Conservation (phyloP, 2,797 vertebrate genomes). For the Cuniculus paca region DNA sequence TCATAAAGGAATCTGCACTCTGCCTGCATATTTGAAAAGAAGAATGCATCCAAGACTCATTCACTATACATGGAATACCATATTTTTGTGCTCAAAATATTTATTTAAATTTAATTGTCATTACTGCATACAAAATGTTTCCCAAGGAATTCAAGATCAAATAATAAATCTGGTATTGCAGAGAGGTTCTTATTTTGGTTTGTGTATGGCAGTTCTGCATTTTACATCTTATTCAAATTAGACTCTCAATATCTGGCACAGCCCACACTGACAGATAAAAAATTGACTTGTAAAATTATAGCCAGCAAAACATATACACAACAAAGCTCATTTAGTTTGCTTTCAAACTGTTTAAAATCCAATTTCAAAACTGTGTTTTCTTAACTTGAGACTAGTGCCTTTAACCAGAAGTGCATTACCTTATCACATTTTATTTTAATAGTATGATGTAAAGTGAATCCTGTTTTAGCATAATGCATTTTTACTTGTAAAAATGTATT, state of each 20-base stretch:
- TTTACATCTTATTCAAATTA: constrained; percentile 75
- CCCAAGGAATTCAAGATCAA: constrained; percentile 23
- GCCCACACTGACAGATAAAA: constrained; percentile 59
- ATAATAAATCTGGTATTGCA: constrained; percentile 29
- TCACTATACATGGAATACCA: not conserved
- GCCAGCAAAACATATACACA: constrained; percentile 37
- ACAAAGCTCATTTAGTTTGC: constrained; percentile 75
- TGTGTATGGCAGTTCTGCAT: constrained; percentile 41
- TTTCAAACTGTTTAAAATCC: constrained; percentile 80
- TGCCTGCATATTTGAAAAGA: not conserved
- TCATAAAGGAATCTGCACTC: not conserved
- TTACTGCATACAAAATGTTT: constrained; percentile 59
- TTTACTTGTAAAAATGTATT: constrained; percentile 73
- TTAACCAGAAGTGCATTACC: constrained; percentile 79
- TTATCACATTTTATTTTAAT: constrained; percentile 80
- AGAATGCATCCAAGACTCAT: not conserved
- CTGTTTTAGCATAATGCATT: constrained; percentile 63
- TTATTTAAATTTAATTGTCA: not conserved
- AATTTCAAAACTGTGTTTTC: constrained; percentile 76
- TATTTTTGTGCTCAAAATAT: constrained; percentile 35
- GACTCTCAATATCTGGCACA: not conserved
- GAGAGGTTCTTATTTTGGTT: constrained; percentile 43
- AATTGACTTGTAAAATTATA: constrained; percentile 75
- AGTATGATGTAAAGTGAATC: constrained; percentile 63
- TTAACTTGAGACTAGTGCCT: constrained; percentile 54